Base-by-base conservation (phyloP, 2,113 vertebrate species). In the Lophura nycthemera region DNA sequence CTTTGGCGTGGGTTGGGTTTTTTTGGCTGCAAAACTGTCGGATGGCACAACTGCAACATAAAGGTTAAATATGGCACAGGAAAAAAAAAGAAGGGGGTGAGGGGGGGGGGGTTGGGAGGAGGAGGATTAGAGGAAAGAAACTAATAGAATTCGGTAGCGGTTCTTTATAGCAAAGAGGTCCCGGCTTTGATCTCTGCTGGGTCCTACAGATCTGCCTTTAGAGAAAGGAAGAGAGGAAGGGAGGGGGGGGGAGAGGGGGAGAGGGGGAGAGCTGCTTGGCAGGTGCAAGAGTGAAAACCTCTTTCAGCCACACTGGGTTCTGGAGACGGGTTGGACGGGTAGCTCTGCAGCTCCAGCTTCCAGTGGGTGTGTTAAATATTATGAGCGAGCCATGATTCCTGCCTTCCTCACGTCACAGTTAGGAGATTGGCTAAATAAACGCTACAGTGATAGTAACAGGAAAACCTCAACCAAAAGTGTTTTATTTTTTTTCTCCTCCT, bases 301-400 rank as follows among this genome's bases (percentile, higher is more conserved):
- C 93, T 95, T 95, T 93, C 92, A 95, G 94, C 97, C 86, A 89
- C 89, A 76, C 95, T 80, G 96, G 93, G 94, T 97, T 88, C 91
- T 89, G 90, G 79, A 96, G 93, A 94, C 97, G 97, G 81, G 96
- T 92, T 94, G 94, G 91, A 95, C 95, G 96, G 88, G 97, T 97
- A 93, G 77, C 91, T 97, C 91, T 95, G 95, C 91, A 80, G 95
- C 89, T 91, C 96, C 93, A 52, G 96, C 96, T 97, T 97, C 82
- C 96, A 94, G 97, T 97, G 98, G 98, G 98, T 98, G 98, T 98
- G 98, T 98, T 98, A 98, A 98, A 99, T 99, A 98, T 98, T 98
- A 98, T 96, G 98, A 97, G 98, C 97, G 94, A 98, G 98, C 97
- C 85, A 96, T 96, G 98, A 98, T 98, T 97, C 98, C 98, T 97